A percentile compares a stretch with the other conserved stretches of the same genome.
phyloP scores from a whole-genome alignment of 2,113 vertebrate species.

The Hippoglossus stenolepis region DNA sequence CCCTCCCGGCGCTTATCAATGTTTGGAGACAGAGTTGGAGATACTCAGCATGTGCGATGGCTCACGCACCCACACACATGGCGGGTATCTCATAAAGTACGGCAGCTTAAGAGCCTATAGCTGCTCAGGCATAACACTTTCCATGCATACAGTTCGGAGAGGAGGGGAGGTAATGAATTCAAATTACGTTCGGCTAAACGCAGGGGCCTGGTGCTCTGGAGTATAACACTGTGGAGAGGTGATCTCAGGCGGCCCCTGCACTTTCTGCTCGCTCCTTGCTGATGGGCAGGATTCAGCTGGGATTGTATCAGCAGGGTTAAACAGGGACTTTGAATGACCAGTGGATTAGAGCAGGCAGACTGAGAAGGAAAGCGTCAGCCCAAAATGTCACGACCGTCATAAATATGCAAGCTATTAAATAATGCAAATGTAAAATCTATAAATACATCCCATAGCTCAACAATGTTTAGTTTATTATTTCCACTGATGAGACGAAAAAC shows the following conservation, averaged over 20 bases:
- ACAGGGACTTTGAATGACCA: constrained; percentile 5
- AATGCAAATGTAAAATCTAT: not conserved
- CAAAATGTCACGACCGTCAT: constrained; percentile 12
- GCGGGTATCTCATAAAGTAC: constrained; percentile 44
- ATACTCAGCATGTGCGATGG: constrained; percentile 4
- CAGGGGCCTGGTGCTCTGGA: constrained; percentile 57
- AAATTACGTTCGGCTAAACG: constrained; percentile 67
- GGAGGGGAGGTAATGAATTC: constrained; percentile 61
- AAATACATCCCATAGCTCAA: not conserved
- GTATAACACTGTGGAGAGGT: constrained; percentile 37
- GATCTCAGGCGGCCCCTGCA: constrained; percentile 40
- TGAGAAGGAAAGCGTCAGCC: not conserved
- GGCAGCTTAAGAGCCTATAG: constrained; percentile 44
- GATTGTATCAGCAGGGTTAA: constrained; percentile 44
- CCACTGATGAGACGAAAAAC: constrained; percentile 43
- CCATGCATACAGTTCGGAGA: constrained; percentile 47
- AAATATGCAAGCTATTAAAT: constrained; percentile 26
- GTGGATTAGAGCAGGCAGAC: constrained; percentile 1
- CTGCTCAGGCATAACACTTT: constrained; percentile 56
- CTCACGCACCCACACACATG: constrained; percentile 40
- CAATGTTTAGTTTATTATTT: not conserved
- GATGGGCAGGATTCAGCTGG: constrained; percentile 21
- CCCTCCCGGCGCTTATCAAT: constrained; percentile 35
- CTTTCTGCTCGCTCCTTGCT: constrained; percentile 25
- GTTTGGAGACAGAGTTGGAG: constrained; percentile 35